A percentile compares a stretch with the other conserved stretches of the same genome.
Conservation (phyloP, 2,113 vertebrate genomes). For the Callaeas wilsoni region DNA sequence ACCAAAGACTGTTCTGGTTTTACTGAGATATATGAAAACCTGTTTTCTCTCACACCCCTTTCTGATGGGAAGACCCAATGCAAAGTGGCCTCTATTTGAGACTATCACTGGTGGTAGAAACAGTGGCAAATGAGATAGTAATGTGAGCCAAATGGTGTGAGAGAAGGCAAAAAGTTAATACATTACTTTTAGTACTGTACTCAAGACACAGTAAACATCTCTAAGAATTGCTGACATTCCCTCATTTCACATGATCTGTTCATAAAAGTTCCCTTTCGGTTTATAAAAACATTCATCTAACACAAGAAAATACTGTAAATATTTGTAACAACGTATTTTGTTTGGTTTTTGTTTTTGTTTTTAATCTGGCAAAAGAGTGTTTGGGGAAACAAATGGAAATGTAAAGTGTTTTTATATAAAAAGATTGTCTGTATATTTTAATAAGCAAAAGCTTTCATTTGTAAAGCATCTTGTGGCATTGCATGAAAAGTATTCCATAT, state of each 20-base stretch:
- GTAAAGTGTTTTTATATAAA: constrained; percentile 79
- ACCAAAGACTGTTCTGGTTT: constrained; percentile 72
- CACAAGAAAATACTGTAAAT: constrained; percentile 78
- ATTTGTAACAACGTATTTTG: constrained; percentile 65
- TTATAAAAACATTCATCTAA: constrained; percentile 72
- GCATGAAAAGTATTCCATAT: constrained; percentile 71
- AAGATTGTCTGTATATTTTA: constrained; percentile 82
- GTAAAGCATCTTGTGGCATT: constrained; percentile 74
- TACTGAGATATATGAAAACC: constrained; percentile 29
- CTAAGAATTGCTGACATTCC: constrained; percentile 49
- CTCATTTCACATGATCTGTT: constrained; percentile 60
- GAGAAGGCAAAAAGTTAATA: constrained; percentile 18
- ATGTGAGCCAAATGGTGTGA: constrained; percentile 49
- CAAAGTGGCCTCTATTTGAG: constrained; percentile 56
- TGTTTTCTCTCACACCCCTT: constrained; percentile 16
- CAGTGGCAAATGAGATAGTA: constrained; percentile 25
- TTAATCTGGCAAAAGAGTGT: constrained; percentile 56
- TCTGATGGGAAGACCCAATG: constrained; percentile 28
- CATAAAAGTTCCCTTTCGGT: constrained; percentile 60
- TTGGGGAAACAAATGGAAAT: constrained; percentile 78
- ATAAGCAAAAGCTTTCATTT: constrained; percentile 82
- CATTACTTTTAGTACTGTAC: constrained; percentile 60
- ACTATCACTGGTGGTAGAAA: constrained; percentile 30
- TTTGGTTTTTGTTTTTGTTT: constrained; percentile 2
- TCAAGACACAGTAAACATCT: constrained; percentile 25